These are phyloP conservation scores for Ectropis crepuscularia DNA, from an alignment of 2,888 invertebrate species.

Conservation along the genomic window DNA sequence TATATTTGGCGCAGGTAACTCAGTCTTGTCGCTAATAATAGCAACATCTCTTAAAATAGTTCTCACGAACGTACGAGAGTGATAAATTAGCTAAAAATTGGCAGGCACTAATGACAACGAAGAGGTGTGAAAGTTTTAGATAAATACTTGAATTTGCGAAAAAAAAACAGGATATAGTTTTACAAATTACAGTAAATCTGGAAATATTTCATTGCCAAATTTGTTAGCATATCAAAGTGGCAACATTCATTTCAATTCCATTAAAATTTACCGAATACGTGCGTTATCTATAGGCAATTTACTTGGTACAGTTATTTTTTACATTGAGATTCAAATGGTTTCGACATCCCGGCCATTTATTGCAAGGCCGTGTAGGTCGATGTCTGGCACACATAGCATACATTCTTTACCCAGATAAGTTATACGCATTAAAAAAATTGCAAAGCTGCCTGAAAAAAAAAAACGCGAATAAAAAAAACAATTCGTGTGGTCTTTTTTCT, in stretches of 20 bases:
- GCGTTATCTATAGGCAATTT: conserved; percentile 42
- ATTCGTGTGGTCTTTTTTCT: too few relatives aligned
- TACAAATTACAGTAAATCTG: background rate
- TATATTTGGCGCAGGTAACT: too few relatives aligned
- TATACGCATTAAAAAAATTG: conserved; percentile 59
- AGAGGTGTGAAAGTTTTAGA: background rate
- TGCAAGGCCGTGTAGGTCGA: conserved; percentile 46
- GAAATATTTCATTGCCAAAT: conserved; percentile 3
- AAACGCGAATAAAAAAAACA: too few relatives aligned
- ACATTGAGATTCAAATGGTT: conserved; percentile 39
- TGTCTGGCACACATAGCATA: conserved; percentile 48
- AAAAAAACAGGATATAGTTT: background rate
- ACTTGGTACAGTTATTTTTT: conserved; percentile 35
- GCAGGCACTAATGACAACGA: background rate
- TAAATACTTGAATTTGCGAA: background rate
- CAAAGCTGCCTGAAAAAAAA: conserved; percentile 64
- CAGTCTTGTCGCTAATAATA: background rate
- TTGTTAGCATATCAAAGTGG: background rate
- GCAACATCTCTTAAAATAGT: background rate
- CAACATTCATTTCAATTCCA: conserved; percentile 13
- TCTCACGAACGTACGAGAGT: background rate
- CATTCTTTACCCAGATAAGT: conserved; percentile 48
- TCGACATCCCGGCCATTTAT: conserved; percentile 42
- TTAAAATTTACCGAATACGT: conserved; percentile 32
- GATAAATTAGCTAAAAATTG: background rate